Conservation (phyloP, 2,797 vertebrate species). For the Spinus pinus region DNA sequence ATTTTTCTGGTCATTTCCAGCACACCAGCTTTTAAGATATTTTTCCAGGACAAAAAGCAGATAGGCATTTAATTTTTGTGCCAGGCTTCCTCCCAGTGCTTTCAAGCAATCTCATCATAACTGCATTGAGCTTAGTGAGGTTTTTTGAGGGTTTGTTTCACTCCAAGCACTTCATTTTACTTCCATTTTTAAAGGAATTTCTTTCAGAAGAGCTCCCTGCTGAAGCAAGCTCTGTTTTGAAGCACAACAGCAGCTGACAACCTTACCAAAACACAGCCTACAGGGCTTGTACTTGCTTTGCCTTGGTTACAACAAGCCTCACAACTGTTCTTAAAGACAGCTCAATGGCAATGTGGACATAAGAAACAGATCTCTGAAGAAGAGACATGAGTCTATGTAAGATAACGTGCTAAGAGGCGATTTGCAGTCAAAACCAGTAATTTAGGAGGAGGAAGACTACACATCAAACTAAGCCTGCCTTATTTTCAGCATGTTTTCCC, state of each 20-base stretch:
- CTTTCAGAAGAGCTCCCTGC: not conserved
- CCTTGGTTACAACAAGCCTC: not conserved
- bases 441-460: not conserved
- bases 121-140: not conserved
- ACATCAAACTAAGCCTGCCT: not conserved
- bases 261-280: not conserved
- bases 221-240: not conserved
- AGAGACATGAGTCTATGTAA: rapidly evolving
- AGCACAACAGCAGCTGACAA: not conserved
- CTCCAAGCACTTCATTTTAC: not conserved
- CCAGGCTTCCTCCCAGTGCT: not conserved
- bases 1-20: not conserved
- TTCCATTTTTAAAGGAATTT: not conserved
- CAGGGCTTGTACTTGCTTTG: not conserved
- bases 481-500: not conserved
- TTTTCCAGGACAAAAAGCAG: not conserved
- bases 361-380: not conserved
- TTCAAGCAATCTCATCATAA: not conserved
- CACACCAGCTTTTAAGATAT: not conserved
- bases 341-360: rapidly evolving
- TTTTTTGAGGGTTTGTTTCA: not conserved
- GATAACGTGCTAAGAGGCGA: not conserved
- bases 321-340: not conserved
- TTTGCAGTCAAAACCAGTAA: not conserved
- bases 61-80: not conserved